Base-by-base conservation (phyloP, 2,888 invertebrate species). In the Eremobia ochroleuca region DNA sequence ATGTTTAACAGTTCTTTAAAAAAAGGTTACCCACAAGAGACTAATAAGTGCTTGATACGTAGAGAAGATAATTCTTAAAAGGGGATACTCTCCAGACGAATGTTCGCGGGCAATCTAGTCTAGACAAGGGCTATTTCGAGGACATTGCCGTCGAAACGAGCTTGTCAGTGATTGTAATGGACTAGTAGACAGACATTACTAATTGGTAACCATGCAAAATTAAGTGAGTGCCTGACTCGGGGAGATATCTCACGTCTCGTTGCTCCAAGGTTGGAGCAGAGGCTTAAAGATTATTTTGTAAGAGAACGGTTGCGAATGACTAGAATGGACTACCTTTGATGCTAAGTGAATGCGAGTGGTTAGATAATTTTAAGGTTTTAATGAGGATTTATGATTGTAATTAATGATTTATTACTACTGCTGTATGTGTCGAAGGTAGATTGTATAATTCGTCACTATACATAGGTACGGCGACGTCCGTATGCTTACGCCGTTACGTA, bases 81-180 rank as follows among this genome's bases (percentile, higher is more conserved):
- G 28, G 18, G 49, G 31, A 61, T 59, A 13, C 1, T 68, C 69
- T 76, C n/a, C 46, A 85, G 70, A 82, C 67, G 40, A 85, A 68
- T 46, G 34, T 76, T 76, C 43, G 49, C 43, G 49, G 68, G 49
- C 64, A 77, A 77, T 79, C 77, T 65, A 13, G 85, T 88, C 87
- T 88, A 88, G 87, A 88, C 87, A 34, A 40, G 31, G 21, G 49
- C 58, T 73, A 77, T 85, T 82, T 80, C 5, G 25, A 85, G 81
- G 66, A 61, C 70, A 73, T 78, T 80, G 69, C n/a, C 52, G 78
- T 81, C 77, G 76, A 81, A 81, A 82, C 81, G 18, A 55, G 28
- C 11, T 71, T 58, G 55, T 64, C 69, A 34, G 46, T 80, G 69
- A 68, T 77, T 40, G 9, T 61, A 64, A 74, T 71, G 4, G 28